phyloP scores from a whole-genome alignment of 2,888 invertebrate genomes.

The Cerceris rybyensis region DNA sequence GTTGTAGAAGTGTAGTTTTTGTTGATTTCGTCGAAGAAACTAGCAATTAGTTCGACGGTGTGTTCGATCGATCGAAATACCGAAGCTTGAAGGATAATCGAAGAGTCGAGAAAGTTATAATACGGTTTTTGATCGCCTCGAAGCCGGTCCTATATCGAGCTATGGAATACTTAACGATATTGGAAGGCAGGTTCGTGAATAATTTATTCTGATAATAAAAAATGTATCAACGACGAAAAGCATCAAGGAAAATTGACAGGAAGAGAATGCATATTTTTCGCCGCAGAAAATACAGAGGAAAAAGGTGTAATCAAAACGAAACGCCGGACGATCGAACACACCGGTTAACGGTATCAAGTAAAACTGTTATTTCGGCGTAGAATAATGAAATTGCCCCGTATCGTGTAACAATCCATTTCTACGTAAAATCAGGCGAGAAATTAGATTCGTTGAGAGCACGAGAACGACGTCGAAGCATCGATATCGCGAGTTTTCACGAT shows the following conservation, averaged over 20 bases:
- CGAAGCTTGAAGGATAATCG: constrained; percentile 31
- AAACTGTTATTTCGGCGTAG: constrained; percentile 2
- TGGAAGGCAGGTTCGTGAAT: neutral
- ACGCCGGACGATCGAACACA: constrained; percentile 1
- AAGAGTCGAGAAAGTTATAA: constrained; percentile 26
- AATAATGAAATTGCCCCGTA: neutral
- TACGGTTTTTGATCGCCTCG: constrained; percentile 37
- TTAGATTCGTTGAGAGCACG: too few species aligned
- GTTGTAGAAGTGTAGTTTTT: constrained; percentile 14
- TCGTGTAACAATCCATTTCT: constrained; percentile 19
- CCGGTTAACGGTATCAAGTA: constrained; percentile 9
- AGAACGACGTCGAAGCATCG: too few species aligned
- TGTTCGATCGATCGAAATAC: constrained; percentile 35
- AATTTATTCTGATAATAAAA: neutral
- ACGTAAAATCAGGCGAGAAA: too few species aligned
- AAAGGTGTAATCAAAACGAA: neutral
- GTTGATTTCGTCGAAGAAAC: constrained; percentile 13
- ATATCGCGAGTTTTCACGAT: too few species aligned
- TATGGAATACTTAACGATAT: neutral
- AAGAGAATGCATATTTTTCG: too few species aligned
- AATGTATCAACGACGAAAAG: too few species aligned
- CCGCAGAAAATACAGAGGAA: neutral
- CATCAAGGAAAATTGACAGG: too few species aligned
- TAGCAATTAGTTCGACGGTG: constrained; percentile 23
- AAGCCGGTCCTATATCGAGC: constrained; percentile 23